Percentiles rank a stretch among this genome's conserved stretches.
Conservation (phyloP, 2,797 vertebrate genomes). For the Rousettus madagascariensis region DNA sequence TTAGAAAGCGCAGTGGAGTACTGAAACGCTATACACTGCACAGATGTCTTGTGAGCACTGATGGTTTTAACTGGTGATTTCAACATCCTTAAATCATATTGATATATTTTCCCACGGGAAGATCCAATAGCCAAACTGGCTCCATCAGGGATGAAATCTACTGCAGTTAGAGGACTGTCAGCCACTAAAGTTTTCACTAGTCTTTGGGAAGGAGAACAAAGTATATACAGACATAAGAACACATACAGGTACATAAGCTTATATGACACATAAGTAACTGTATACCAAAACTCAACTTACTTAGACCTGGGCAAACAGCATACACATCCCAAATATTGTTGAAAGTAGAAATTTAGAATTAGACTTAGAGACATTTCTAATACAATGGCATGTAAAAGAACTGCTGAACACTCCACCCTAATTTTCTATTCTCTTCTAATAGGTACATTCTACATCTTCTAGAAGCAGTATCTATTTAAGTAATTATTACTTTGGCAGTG, state of each 20-base stretch:
- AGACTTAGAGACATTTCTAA: background rate
- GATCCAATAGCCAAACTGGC: conserved; percentile 93
- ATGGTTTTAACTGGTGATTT: conserved; percentile 90
- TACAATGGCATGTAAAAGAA: background rate
- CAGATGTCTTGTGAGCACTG: conserved; percentile 94
- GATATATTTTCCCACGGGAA: conserved; percentile 94
- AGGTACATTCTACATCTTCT: background rate
- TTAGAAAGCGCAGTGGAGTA: conserved; percentile 82
- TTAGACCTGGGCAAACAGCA: background rate
- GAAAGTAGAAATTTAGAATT: background rate
- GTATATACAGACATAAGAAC: background rate
- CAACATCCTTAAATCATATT: conserved; percentile 97
- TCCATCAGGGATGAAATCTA: conserved; percentile 96
- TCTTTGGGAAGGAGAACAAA: conserved; percentile 81
- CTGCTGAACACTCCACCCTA: background rate
- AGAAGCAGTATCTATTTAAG: background rate
- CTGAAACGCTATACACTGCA: conserved; percentile 95
- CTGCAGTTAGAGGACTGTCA: conserved; percentile 93
- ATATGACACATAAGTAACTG: background rate
- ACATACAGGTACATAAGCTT: background rate
- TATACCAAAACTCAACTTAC: background rate
- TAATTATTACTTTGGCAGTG: background rate
- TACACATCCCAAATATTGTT: background rate
- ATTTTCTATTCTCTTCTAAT: background rate
- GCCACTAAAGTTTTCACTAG: conserved; percentile 91